phyloP scores from a whole-genome alignment of 2,888 invertebrate genomes.

The Pollenia griseotomentosa region DNA sequence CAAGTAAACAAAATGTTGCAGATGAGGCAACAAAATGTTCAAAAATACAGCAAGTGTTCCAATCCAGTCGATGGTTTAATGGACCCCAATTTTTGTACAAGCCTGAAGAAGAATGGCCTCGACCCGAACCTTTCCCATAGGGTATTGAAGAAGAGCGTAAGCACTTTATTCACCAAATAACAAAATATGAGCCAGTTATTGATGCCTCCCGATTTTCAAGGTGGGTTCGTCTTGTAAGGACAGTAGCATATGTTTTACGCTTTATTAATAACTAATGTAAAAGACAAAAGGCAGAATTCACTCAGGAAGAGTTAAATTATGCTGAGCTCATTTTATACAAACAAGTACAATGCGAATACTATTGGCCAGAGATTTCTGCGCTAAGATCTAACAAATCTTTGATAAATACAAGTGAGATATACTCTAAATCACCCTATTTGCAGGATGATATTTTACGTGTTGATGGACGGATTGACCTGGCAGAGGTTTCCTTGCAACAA shows the following conservation, averaged over 20 bases:
- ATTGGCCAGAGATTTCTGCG: constrained; percentile 5
- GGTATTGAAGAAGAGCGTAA: neutral
- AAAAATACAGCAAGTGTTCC: neutral
- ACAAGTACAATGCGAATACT: neutral
- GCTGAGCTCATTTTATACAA: constrained; percentile 46
- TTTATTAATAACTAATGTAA: neutral
- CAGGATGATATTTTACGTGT: constrained; percentile 44
- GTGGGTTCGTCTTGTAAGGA: neutral
- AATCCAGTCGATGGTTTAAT: neutral
- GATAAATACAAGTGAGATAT: constrained; percentile 34
- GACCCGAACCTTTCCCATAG: neutral
- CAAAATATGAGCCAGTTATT: neutral
- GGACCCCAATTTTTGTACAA: too few species aligned
- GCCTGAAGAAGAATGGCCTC: neutral
- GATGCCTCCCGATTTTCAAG: neutral
- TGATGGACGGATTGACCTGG: constrained; percentile 57
- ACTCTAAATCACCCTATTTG: constrained; percentile 24
- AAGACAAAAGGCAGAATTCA: constrained; percentile 72
- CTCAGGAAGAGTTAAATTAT: constrained; percentile 35
- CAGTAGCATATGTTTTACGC: neutral
- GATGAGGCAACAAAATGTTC: constrained; percentile 4
- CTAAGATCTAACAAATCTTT: neutral
- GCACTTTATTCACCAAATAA: neutral
- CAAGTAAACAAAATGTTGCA: constrained; percentile 3
- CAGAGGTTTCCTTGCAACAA: constrained; percentile 15